Base-by-base conservation (phyloP, 2,113 vertebrate genomes). In the Leuciscus idus region DNA sequence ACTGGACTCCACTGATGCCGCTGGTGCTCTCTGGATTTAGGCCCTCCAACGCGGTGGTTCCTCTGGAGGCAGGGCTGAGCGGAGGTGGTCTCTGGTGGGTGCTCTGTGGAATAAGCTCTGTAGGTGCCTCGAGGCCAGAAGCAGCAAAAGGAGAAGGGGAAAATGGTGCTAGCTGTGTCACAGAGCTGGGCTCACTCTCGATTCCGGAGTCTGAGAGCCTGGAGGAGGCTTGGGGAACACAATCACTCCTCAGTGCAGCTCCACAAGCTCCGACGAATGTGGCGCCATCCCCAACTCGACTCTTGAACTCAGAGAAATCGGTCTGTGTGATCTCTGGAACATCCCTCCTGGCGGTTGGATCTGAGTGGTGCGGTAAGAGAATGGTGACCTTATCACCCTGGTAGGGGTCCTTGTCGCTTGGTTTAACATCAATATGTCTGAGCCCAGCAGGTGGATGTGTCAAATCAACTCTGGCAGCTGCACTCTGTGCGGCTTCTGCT, bases 121-220 rank as follows among this genome's bases (percentile, higher is more conserved):
- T 92, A 81, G 88, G 96, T 39, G 87, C 90, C 59, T 92, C 89
- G 80, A 88, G 87, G 83, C 95, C 91, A 84, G 93, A 91, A 36
- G 92, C 66, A 26, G 84, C 83, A 72, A 87, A 92, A 91, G 94
- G 94, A 83, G 93, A 92, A 64, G 94, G 92, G 73, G 91, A 86
- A 78, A 96, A 96, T 26, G 93, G 88, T 84, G 92, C 95, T 84
- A 96, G 89, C 78, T 97, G 97, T 74, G 96, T 96, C 89, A 96
- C 96, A 90, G 98, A 99, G 93, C 97, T 99, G 55, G 98, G 95
- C 90, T 98, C 98, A 92, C 98, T 98, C 92, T 99, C 98, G 72
- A 98, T 95, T 87, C 98, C 98, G 0, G 98, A 99, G 93, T 99
- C 98, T 43, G 98, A 99, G 90, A 98, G 97, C 76, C 97, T 95